Conservation (phyloP, 2,888 invertebrate genomes). For the Abscondita cerata region DNA sequence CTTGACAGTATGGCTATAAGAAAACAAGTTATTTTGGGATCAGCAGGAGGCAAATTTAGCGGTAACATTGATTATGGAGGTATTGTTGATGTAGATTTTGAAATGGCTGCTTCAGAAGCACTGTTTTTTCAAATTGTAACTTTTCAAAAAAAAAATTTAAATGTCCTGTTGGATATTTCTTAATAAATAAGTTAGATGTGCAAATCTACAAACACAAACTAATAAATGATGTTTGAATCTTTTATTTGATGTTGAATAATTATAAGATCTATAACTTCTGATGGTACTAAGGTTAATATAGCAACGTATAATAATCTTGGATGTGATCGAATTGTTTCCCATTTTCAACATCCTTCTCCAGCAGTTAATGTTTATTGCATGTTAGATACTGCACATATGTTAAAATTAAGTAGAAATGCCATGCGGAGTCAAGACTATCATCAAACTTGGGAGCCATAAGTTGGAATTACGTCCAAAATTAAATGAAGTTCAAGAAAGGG, state of each 20-base stretch:
- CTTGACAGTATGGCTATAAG: constrained; percentile 24
- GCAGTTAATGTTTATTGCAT: not conserved
- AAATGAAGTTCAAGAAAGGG: not conserved
- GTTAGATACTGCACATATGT: not conserved
- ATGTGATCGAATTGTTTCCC: not conserved
- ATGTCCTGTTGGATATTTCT: constrained; percentile 16
- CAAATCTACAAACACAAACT: constrained; percentile 23
- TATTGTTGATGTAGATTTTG: not conserved
- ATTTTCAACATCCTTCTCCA: not conserved
- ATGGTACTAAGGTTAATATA: constrained; percentile 22
- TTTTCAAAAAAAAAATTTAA: constrained; percentile 23
- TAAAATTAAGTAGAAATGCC: not conserved
- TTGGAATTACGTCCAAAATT: not conserved
- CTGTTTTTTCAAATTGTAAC: constrained; percentile 20
- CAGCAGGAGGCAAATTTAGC: constrained; percentile 7
- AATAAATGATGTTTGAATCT: not conserved
- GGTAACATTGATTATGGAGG: constrained; percentile 20
- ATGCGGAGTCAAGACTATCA: not conserved
- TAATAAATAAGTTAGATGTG: not conserved
- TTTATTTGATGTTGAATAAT: not conserved
- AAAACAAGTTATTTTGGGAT: constrained; percentile 21
- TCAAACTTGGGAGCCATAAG: not conserved
- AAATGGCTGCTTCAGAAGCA: not conserved
- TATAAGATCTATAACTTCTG: constrained; percentile 15
- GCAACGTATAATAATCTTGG: constrained; percentile 5